Base-by-base conservation (phyloP, 2,888 invertebrate genomes). In the Antitype chi region DNA sequence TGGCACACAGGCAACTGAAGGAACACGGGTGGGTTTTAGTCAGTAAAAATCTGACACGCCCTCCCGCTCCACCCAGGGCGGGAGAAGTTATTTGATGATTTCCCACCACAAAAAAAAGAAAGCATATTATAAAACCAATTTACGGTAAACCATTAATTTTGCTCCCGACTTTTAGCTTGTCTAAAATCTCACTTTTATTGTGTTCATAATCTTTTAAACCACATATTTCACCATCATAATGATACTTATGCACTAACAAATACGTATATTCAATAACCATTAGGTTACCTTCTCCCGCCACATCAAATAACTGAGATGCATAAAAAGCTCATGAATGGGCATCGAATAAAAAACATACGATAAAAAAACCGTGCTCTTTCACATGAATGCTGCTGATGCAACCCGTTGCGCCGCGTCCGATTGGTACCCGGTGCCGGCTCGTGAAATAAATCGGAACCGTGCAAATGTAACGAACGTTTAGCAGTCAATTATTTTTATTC, bases 301-400 rank as follows among this genome's bases (percentile, higher is more conserved):
- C 76, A 81, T 88, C 80, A 84, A 86, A 84, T 85, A 81, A 82
- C 64, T 62, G 66, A 68, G 28, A 59, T 76, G 63, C 32, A 82
- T 77, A 78, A 63, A 87, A 88, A 82, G 67, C 71, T 81, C 66
- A 80, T 82, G 85, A 86, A 86, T 84, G 80, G 80, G 59, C 76
- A 84, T 78, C 78, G 32, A 84, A 88, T 88, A 82, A 88, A 87
- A 87, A 86, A 80, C 25, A 66, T 63, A 73, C 49, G 78, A 83
- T 80, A 83, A 87, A 91, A 90, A 79, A 89, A 81, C 74, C 79
- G 82, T 83, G 85, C 80, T 80, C 89, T 88, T 80, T 89, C 90
- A 87, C 92, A 90, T 92, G 91, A 90, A 80, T 85, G 88, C 83
- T 80, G 77, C 70, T 81, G 84, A 80, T 89, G 87, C 89, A 85